Base-by-base conservation (phyloP, 2,888 invertebrate species). In the Colletes collaris region DNA sequence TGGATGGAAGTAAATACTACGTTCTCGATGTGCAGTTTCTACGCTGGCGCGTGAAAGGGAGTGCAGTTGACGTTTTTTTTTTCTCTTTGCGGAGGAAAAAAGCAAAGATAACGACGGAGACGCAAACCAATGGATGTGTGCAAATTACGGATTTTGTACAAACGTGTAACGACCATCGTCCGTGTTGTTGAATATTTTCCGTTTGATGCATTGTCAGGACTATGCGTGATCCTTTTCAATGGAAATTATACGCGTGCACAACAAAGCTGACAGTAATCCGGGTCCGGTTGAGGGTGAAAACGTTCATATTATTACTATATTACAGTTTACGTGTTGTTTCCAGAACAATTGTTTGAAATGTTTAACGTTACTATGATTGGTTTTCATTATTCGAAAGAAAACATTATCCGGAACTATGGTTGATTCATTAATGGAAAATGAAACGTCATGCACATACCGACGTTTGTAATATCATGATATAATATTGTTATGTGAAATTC, bases 1-100 rank as follows among this genome's bases (percentile, higher is more conserved):
- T 50, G 56, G 67, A 53, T 60, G 70, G 13, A 64, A 76, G 66
- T 72, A 69, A 69, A 73, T 81, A 80, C 62, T 27, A n/a, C n/a
- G 70, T 60, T 77, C 44, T 60, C 55, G 44, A 60, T 70, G 64
- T 7, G 64, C 70, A 11, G 72, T 50, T 46, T 27, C 40, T 58
- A 64, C 13, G 13, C 49, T 50, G 35, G 37, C 60, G 58, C 64
- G 64, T 65, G 63, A 58, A 52, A 64, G 75, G 52, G 37, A 58
- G 27, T 52, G 63, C 64, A 64, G 71, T 67, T 60, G 73, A 55
- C 8, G 16, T 68, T 68, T 69, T 37, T 55, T 69, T 69, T 74
- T 69, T 40, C 40, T 40, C 44, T 46, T 46, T 8, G 44, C 44
- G 60, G 55, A 19, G 40, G 71, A 4, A 52, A 5, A 46, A 7